A percentile compares a stretch with the other conserved stretches of the same genome.
phyloP scores from a whole-genome alignment of 2,888 invertebrate genomes.

The Troilus luridus region DNA sequence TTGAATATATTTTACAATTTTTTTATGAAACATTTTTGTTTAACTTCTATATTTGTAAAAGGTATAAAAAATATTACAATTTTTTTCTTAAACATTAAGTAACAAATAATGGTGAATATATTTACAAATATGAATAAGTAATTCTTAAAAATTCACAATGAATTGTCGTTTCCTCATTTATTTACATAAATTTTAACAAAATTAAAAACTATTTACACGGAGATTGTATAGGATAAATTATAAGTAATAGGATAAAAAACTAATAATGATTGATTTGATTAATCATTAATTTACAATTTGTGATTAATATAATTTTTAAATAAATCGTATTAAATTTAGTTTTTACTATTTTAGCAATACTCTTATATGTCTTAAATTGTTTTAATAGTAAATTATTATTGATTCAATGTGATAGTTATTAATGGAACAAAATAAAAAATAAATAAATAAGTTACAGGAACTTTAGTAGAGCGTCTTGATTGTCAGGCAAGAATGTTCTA shows the following conservation, averaged over 20 bases:
- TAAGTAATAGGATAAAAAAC: neutral
- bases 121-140: neutral
- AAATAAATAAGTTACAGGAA: neutral
- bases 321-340: neutral
- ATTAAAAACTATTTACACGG: neutral
- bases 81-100: neutral
- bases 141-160: neutral
- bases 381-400: neutral
- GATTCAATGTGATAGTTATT: neutral
- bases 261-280: neutral
- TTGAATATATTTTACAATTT: neutral
- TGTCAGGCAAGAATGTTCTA: neutral
- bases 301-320: neutral
- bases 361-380: neutral
- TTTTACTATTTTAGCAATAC: neutral
- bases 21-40: neutral
- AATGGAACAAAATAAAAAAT: neutral
- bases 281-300: neutral
- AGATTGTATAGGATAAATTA: neutral
- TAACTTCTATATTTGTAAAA: neutral
- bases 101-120: neutral
- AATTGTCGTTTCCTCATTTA: neutral
- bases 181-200: neutral
- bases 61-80: neutral
- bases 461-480: neutral